Evolutionary conservation across 2,888 invertebrate species (phyloP).

Genomic region (Amphiduros pacificus): DNA sequence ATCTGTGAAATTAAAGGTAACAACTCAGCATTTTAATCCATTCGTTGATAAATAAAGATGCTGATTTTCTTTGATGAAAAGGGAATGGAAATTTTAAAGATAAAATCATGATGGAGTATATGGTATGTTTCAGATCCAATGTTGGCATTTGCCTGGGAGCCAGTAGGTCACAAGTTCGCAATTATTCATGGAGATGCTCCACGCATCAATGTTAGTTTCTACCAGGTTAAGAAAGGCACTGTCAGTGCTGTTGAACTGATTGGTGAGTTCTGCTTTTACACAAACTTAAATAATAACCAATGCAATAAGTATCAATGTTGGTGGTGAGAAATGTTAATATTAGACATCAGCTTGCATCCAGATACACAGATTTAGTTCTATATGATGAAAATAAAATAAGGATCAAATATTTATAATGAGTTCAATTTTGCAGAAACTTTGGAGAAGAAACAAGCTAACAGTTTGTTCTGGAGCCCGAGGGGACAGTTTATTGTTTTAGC

Average conservation of each 20-base stretch:
- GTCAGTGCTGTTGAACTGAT: constrained; percentile 85
- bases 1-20: constrained; percentile 91
- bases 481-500: constrained; percentile 95
- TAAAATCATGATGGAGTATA: too few relatives aligned
- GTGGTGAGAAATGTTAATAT: too few relatives aligned
- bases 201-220: constrained; percentile 84
- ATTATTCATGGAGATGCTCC: constrained; percentile 91
- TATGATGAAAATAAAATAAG: too few relatives aligned
- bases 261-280: constrained; percentile 70
- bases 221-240: constrained; percentile 76
- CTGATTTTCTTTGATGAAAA: too few relatives aligned
- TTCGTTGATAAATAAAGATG: too few relatives aligned
- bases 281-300: too few relatives aligned
- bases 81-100: too few relatives aligned
- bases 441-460: constrained; percentile 72
- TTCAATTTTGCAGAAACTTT: constrained; percentile 69
- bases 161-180: constrained; percentile 91
- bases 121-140: constrained; percentile 59
- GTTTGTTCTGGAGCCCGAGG: constrained; percentile 85
- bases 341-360: too few relatives aligned
- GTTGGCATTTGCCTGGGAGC: constrained; percentile 95
- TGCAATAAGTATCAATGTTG: too few relatives aligned
- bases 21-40: too few relatives aligned
- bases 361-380: too few relatives aligned
- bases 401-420: too few relatives aligned